Conservation (phyloP, 2,797 vertebrate species). For the Mionectes olivaceus region DNA sequence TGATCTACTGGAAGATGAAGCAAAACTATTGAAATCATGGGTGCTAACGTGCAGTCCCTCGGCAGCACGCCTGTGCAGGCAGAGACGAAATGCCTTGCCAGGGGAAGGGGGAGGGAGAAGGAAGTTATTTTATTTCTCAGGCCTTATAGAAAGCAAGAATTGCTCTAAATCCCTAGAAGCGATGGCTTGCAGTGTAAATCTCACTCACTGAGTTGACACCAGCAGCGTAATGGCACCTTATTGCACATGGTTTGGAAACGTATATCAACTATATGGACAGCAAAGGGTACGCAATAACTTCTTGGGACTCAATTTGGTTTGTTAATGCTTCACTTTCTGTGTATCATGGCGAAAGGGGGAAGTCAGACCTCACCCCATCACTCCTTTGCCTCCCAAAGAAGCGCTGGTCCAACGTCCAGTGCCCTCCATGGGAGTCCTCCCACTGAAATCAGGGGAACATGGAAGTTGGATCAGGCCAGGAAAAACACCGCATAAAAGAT, state of each 20-base stretch:
- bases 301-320: slow-evolving; percentile 38
- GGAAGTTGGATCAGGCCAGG: background rate
- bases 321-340: background rate
- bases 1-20: slow-evolving; percentile 77
- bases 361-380: background rate
- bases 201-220: slow-evolving; percentile 48
- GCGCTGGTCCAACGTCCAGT: rapidly evolving
- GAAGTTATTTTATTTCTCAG: slow-evolving; percentile 61
- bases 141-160: slow-evolving; percentile 64
- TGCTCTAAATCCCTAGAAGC: slow-evolving; percentile 62
- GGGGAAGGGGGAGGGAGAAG: slow-evolving; percentile 37
- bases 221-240: slow-evolving; percentile 28
- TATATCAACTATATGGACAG: slow-evolving; percentile 52
- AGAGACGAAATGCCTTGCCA: slow-evolving; percentile 32
- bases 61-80: background rate
- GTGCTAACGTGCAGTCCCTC: slow-evolving; percentile 11
- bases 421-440: background rate
- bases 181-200: slow-evolving; percentile 63
- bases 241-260: slow-evolving; percentile 23
- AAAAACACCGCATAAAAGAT: background rate
- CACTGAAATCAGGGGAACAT: background rate
- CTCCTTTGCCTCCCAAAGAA: rapidly evolving
- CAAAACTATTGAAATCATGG: slow-evolving; percentile 65
- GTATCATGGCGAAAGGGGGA: background rate
- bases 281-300: slow-evolving; percentile 61